Evolutionary conservation across 2,113 vertebrate genomes (phyloP).

Genomic region (Microtus pennsylvanicus): DNA sequence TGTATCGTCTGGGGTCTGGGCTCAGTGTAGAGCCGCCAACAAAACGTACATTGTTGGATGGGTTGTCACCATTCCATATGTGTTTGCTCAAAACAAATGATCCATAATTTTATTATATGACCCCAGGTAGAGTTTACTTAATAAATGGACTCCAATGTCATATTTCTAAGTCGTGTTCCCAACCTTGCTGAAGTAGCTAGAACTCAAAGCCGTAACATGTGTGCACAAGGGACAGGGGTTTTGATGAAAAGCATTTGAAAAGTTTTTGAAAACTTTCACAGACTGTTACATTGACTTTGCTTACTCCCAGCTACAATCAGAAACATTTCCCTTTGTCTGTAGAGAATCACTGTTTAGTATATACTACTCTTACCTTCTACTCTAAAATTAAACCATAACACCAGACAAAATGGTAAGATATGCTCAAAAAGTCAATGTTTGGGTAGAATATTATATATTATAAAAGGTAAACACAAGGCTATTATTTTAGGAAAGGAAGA

Average conservation of each 20-base stretch:
- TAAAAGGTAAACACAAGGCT: neutral
- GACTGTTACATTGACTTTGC: neutral
- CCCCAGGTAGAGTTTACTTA: neutral
- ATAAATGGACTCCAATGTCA: constrained; percentile 35
- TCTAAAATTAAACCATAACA: constrained; percentile 24
- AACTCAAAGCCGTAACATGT: constrained; percentile 27
- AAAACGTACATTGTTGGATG: neutral
- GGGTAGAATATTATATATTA: neutral
- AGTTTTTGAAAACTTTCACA: neutral
- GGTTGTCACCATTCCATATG: neutral
- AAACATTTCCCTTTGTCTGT: constrained; percentile 44
- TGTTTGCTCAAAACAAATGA: neutral
- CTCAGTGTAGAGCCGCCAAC: neutral
- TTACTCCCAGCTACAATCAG: neutral
- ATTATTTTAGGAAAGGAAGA: constrained; percentile 32
- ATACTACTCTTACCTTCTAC: constrained; percentile 33
- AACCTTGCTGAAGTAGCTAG: neutral
- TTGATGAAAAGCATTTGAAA: neutral
- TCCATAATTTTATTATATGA: neutral
- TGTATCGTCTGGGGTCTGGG: neutral
- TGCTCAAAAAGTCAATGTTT: neutral
- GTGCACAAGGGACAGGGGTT: neutral
- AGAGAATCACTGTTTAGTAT: constrained; percentile 9
- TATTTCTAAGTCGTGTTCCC: neutral
- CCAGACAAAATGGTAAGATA: constrained; percentile 1